These are phyloP conservation scores for Sternotherus odoratus DNA, from an alignment of 2,797 vertebrate species.

Conservation along the genomic window DNA sequence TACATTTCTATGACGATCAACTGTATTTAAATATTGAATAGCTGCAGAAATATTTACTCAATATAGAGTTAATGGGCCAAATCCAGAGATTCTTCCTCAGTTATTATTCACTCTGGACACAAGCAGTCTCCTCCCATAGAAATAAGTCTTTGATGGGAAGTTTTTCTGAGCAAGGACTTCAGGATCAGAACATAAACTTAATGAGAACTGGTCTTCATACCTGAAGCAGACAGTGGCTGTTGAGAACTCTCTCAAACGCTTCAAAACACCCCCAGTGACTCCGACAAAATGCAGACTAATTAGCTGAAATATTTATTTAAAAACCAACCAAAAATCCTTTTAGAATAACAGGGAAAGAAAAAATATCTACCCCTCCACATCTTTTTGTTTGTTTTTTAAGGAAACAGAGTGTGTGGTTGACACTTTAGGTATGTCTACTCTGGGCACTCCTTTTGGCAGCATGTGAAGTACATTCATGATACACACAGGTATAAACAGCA, in stretches of 20 bases:
- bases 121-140: background rate
- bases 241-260: background rate
- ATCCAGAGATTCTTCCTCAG: background rate
- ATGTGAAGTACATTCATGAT: no score
- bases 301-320: background rate
- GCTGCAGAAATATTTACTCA: background rate
- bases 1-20: background rate
- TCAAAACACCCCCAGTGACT: background rate
- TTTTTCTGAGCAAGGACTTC: background rate
- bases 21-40: background rate
- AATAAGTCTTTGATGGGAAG: background rate
- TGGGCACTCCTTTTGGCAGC: no score
- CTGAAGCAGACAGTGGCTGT: background rate
- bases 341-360: constrained; percentile 20
- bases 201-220: background rate
- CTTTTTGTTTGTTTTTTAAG: constrained; percentile 18
- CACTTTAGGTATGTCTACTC: background rate
- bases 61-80: background rate
- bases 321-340: background rate
- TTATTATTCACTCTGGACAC: background rate
- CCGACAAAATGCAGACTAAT: background rate
- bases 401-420: background rate
- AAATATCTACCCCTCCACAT: constrained; percentile 1
- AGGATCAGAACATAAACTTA: background rate
- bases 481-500: no score